Percentiles rank a stretch among this genome's conserved stretches.
Conservation (phyloP, 1,140 invertebrate genomes). For the Ericerus pela region DNA sequence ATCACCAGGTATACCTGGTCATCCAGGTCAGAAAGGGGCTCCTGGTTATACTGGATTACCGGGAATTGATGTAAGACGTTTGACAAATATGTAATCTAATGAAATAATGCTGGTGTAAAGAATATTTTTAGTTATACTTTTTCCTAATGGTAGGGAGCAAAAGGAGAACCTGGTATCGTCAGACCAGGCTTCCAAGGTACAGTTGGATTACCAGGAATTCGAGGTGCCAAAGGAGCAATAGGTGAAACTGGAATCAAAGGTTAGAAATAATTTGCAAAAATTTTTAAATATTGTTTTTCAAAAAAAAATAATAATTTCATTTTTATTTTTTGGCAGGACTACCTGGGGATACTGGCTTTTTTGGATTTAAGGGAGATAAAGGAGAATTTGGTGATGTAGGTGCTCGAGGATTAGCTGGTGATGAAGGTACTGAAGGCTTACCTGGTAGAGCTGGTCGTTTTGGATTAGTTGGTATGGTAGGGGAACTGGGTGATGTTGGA, state of each 20-base stretch:
- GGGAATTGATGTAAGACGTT: neutral
- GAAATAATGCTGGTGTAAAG: neutral
- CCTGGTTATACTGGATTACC: constrained; percentile 1
- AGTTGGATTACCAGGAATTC: constrained; percentile 23
- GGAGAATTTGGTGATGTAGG: constrained; percentile 49
- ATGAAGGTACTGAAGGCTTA: constrained; percentile 42
- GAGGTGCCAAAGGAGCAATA: constrained; percentile 27
- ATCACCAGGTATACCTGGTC: neutral
- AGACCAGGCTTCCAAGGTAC: constrained; percentile 21
- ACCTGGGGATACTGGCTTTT: constrained; percentile 15
- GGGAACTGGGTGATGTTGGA: constrained; percentile 45
- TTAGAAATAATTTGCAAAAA: neutral
- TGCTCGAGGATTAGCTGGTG: constrained; percentile 42
- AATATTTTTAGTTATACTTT: neutral
- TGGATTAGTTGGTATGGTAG: constrained; percentile 49
- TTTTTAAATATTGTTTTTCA: neutral
- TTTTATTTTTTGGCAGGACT: constrained; percentile 11
- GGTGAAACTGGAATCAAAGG: constrained; percentile 24
- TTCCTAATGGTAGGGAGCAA: neutral
- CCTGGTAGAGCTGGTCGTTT: constrained; percentile 42
- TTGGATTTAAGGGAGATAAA: constrained; percentile 38
- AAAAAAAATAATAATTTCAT: neutral
- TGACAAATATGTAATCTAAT: neutral
- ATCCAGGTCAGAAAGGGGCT: constrained; percentile 15
- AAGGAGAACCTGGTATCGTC: constrained; percentile 17